Evolutionary conservation across 2,888 invertebrate species (phyloP), one percentile per base, ranked within the genome.

Genomic region (Coleophora flavipennella): DNA sequence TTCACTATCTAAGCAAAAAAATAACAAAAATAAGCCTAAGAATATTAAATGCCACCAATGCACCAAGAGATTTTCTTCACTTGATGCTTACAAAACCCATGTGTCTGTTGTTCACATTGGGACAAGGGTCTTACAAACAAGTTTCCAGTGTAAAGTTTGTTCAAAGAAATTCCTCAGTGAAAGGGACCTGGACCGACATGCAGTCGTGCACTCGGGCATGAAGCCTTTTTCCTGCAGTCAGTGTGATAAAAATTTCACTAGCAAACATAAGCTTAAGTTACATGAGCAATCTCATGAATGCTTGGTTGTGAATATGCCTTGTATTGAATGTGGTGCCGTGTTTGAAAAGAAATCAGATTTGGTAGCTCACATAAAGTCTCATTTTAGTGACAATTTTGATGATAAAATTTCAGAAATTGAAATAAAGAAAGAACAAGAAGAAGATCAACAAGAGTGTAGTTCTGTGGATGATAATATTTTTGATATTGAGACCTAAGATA

Each of bases 171-270:
- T 92, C 57, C 78, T 89, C 27, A 75, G 91, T 1, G 90, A 91
- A 66, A 81, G 91, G 32, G 92, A 92, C 65, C 67, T 91, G 8
- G 91, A 91, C 49, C 80, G 91, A 0, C 92, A 92, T 67, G 81
- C 87, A 11, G 83, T 88, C 1, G 83, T 91, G 1, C 92, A 92
- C 64, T 86, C 90, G 31, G 91, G 88, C 1, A 81, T 89, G 68
- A 89, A 90, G 51, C 87, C 91, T 1, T 91, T 90, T 57, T 87
- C 88, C 37, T 92, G 92, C 59, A 84, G 80, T 36, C 85, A 87
- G 41, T 92, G 92, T 68, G 88, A 88, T 47, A 90, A 90, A 52
- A 86, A 87, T 48, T 91, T 90, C 61, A 89, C 87, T 31, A 84
- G 90, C 35, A 91, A 90, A 55, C 91, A 92, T 55, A 91, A 91